These are phyloP conservation scores for Cremastinae sp. DNA, from an alignment of 2,888 invertebrate genomes.

Conservation along the genomic window DNA sequence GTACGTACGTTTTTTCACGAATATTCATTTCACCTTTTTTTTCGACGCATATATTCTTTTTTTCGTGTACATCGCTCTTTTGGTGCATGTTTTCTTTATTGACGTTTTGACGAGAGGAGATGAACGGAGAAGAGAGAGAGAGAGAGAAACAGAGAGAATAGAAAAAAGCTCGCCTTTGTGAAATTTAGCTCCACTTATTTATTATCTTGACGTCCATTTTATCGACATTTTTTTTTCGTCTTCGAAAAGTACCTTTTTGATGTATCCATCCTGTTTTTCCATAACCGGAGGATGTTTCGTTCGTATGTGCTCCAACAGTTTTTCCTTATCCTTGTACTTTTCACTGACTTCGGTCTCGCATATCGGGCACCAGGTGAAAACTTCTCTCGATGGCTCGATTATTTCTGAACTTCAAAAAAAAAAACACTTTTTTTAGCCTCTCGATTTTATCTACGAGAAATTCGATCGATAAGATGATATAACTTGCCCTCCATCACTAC, in stretches of 20 bases:
- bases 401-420: not conserved
- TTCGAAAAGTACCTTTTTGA: conserved; percentile 27
- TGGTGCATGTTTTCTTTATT: not conserved
- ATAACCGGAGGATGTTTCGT: conserved; percentile 57
- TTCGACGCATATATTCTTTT: too few relatives aligned
- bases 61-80: too few relatives aligned
- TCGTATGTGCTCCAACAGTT: conserved; percentile 62
- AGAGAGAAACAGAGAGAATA: too few relatives aligned
- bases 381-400: too few relatives aligned
- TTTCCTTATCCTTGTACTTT: conserved; percentile 60
- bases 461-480: not conserved
- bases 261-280: not conserved
- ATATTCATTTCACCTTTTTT: too few relatives aligned
- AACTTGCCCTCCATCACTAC: not conserved
- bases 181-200: conserved; percentile 8
- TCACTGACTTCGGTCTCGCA: conserved; percentile 66
- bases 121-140: too few relatives aligned
- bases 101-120: not conserved
- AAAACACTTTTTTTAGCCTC: not conserved
- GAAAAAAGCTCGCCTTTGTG: too few relatives aligned
- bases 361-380: conserved; percentile 30
- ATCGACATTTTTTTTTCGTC: conserved; percentile 2
- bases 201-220: not conserved
- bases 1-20: too few relatives aligned
- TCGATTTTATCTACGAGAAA: not conserved